Conservation (phyloP, 2,888 invertebrate genomes). For the Erannis defoliaria region DNA sequence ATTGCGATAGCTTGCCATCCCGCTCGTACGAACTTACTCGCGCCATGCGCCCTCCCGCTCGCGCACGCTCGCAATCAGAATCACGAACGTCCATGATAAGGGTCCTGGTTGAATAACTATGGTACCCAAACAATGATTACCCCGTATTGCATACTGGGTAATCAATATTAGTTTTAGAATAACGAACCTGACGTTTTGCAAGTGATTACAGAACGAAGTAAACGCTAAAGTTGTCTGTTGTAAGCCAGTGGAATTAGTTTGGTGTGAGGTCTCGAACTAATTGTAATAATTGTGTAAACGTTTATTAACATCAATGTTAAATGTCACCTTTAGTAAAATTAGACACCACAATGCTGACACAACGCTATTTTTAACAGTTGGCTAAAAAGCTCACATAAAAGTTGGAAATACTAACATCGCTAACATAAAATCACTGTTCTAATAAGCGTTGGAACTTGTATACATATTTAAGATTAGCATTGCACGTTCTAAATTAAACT, state of each 20-base stretch:
- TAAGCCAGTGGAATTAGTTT: slow-evolving; percentile 30
- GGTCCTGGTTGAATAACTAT: no score
- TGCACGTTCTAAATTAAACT: slow-evolving; percentile 55
- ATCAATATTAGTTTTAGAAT: neutral
- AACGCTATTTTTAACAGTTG: slow-evolving; percentile 54
- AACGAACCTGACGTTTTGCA: neutral
- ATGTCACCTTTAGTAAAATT: slow-evolving; percentile 62
- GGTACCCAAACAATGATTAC: no score
- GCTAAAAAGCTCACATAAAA: neutral
- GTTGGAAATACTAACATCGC: neutral
- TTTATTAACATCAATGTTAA: slow-evolving; percentile 58
- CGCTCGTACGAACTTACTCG: no score
- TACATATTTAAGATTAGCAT: slow-evolving; percentile 55
- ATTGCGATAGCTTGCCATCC: no score
- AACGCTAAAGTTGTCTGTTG: slow-evolving; percentile 24
- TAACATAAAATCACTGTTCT: slow-evolving; percentile 47
- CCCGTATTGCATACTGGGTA: no score
- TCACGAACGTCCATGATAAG: no score
- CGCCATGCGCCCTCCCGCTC: no score
- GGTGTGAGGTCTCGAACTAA: slow-evolving; percentile 41
- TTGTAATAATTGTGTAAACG: slow-evolving; percentile 46
- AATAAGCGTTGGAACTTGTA: slow-evolving; percentile 48
- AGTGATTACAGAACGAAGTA: slow-evolving; percentile 10
- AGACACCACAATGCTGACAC: slow-evolving; percentile 56
- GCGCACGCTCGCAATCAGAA: no score